Percentiles rank a stretch among this genome's conserved stretches.
These are phyloP conservation scores for Erebia ligea DNA, from an alignment of 2,888 invertebrate genomes.

Conservation along the genomic window DNA sequence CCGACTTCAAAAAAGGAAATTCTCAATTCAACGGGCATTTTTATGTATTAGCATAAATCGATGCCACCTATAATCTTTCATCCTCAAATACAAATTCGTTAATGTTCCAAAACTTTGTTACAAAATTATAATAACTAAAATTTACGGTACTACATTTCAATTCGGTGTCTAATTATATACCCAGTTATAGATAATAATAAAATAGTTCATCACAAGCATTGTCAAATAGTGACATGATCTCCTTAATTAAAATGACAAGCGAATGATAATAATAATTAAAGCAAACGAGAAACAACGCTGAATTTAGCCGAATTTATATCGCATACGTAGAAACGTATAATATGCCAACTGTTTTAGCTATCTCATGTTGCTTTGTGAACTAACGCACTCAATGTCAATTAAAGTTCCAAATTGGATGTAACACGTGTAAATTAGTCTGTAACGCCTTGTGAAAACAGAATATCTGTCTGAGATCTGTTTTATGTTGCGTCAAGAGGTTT, in stretches of 20 bases:
- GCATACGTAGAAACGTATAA: constrained; percentile 10
- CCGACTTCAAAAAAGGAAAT: no score
- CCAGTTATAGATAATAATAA: constrained; percentile 17
- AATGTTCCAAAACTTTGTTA: no score
- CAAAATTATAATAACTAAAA: neutral
- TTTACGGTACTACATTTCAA: constrained; percentile 24
- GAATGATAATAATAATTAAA: constrained; percentile 20
- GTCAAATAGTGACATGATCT: constrained; percentile 28
- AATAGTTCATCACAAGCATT: constrained; percentile 34
- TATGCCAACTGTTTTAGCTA: constrained; percentile 20
- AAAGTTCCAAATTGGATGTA: constrained; percentile 23
- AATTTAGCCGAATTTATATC: constrained; percentile 16
- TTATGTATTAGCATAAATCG: no score
- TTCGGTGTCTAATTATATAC: constrained; percentile 27
- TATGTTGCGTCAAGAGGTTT: neutral
- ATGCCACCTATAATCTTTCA: no score
- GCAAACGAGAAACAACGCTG: constrained; percentile 19
- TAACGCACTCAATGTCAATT: constrained; percentile 22
- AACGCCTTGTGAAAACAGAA: constrained; percentile 9
- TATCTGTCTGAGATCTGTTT: neutral
- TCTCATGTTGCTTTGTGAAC: constrained; percentile 22
- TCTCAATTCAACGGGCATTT: no score
- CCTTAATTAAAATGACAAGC: constrained; percentile 32
- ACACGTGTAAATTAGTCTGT: constrained; percentile 18
- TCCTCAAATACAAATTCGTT: no score